phyloP scores from a whole-genome alignment of 2,797 vertebrate species.

The Alosa sapidissima region DNA sequence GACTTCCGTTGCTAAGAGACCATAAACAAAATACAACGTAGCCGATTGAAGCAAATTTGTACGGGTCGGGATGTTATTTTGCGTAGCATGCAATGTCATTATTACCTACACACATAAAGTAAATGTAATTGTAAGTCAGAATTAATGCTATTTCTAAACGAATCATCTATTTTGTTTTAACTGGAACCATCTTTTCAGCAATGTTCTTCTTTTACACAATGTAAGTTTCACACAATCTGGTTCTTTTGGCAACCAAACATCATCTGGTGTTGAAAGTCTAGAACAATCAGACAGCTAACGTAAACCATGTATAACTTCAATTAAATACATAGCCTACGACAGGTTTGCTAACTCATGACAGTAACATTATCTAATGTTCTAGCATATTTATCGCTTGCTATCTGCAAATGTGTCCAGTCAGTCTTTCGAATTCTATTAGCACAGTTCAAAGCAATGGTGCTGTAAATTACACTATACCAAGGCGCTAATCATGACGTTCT shows the following conservation, averaged over 20 bases:
- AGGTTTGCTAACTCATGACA: no score
- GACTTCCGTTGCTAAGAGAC: slow-evolving; percentile 5
- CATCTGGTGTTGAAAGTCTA: not conserved
- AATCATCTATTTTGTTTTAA: not conserved
- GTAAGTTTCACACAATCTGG: not conserved
- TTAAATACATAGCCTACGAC: no score
- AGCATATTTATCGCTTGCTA: no score
- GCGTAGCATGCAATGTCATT: not conserved
- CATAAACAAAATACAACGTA: not conserved
- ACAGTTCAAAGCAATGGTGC: not conserved
- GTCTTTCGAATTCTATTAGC: not conserved
- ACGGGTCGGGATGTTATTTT: not conserved
- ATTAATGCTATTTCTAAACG: not conserved
- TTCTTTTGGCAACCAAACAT: not conserved
- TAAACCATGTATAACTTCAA: no score
- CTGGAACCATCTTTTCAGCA: not conserved
- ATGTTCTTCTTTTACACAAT: not conserved
- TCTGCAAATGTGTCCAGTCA: not conserved
- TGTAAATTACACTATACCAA: not conserved
- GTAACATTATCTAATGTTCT: no score
- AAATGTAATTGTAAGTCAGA: not conserved
- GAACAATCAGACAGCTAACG: not conserved
- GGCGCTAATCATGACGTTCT: not conserved
- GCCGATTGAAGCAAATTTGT: not conserved
- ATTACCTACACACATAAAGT: not conserved